Evolutionary conservation across 1,140 invertebrate species (phyloP).

Genomic region (Galleria mellonella): DNA sequence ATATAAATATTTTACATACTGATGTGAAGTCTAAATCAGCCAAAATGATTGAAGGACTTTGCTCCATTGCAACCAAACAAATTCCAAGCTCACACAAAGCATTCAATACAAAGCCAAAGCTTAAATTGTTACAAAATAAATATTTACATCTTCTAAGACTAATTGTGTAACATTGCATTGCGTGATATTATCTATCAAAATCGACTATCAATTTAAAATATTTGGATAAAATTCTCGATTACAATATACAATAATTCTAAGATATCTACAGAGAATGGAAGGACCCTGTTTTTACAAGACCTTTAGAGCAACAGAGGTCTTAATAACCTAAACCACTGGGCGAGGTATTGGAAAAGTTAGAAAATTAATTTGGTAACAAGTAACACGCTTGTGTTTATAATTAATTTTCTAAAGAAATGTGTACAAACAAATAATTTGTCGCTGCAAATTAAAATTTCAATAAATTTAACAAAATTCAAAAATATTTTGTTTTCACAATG

Average conservation of each 20-base stretch:
- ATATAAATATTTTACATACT: too few species aligned
- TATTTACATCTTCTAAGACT: slow-evolving; percentile 45
- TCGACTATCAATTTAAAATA: slow-evolving; percentile 43
- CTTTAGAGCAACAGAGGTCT: slow-evolving; percentile 17
- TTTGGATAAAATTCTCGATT: slow-evolving; percentile 45
- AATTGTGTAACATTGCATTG: slow-evolving; percentile 31
- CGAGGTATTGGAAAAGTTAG: slow-evolving; percentile 35
- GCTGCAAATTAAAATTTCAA: too few species aligned
- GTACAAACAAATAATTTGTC: too few species aligned
- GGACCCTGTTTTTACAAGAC: slow-evolving; percentile 52
- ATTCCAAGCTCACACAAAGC: slow-evolving; percentile 15
- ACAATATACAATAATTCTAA: slow-evolving; percentile 31
- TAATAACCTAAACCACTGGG: slow-evolving; percentile 23
- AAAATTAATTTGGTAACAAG: slow-evolving; percentile 20
- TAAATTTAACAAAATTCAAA: too few species aligned
- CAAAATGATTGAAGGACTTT: too few species aligned
- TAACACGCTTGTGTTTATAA: background rate
- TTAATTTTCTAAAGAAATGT: background rate
- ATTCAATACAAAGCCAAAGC: slow-evolving; percentile 36
- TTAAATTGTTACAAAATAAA: slow-evolving; percentile 26
- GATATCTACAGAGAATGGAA: slow-evolving; percentile 49
- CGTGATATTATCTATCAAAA: slow-evolving; percentile 29
- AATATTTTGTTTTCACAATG: too few species aligned
- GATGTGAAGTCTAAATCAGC: too few species aligned
- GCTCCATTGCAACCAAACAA: slow-evolving; percentile 6